Conservation (phyloP, 2,797 vertebrate species). For the Pseudocheirus occidentalis region DNA sequence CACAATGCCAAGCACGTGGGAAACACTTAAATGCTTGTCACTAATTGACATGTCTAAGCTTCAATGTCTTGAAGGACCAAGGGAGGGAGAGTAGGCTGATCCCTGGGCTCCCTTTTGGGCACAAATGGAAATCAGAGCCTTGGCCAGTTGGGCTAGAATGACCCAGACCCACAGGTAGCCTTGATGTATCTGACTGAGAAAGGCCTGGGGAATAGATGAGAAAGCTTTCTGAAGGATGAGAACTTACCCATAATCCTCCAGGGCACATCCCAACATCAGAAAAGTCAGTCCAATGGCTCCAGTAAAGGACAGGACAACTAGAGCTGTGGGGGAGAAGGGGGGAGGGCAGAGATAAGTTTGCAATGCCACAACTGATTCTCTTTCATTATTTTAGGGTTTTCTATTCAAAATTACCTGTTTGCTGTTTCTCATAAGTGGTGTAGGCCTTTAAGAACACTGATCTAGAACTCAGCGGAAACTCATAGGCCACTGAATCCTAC, state of each 20-base stretch:
- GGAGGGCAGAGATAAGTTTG: neutral
- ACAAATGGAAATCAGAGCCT: neutral
- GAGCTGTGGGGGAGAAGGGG: conserved; percentile 85
- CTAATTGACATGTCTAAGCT: neutral
- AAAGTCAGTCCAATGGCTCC: conserved; percentile 96
- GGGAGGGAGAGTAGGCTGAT: neutral
- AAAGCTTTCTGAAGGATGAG: neutral
- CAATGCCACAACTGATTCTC: neutral
- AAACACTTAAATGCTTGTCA: neutral
- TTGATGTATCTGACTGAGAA: neutral
- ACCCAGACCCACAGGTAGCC: too few species aligned
- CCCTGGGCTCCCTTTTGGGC: neutral
- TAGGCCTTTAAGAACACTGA: neutral
- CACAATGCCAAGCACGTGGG: neutral
- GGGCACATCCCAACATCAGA: conserved; percentile 94
- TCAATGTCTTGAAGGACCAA: neutral
- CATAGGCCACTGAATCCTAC: neutral
- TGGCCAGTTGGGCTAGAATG: neutral
- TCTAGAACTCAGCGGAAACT: neutral
- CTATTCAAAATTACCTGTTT: neutral
- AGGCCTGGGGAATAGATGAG: neutral
- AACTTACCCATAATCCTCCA: conserved; percentile 92
- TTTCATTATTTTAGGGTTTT: neutral
- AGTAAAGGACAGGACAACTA: conserved; percentile 95
- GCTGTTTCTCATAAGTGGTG: neutral